A percentile compares a stretch with the other conserved stretches of the same genome.
Conservation (phyloP, 1,140 invertebrate genomes). For the Drosophila willistoni region DNA sequence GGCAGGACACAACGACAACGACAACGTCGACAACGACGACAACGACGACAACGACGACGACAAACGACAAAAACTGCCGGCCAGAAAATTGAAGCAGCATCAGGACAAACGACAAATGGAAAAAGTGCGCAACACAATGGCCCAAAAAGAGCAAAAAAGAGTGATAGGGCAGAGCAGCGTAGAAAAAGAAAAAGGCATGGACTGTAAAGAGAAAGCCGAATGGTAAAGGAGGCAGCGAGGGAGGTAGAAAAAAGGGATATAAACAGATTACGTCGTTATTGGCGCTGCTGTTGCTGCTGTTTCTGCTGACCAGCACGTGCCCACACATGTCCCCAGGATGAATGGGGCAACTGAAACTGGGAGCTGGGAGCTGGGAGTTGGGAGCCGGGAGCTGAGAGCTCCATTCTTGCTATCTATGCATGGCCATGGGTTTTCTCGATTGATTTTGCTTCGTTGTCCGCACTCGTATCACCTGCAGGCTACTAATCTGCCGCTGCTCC, state of each 20-base stretch:
- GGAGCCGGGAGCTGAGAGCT: background rate
- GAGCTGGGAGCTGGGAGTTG: background rate
- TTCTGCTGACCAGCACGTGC: conserved; percentile 69
- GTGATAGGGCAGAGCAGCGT: background rate
- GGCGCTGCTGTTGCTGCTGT: conserved; percentile 52
- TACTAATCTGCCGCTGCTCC: conserved; percentile 54
- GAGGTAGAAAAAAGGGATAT: conserved; percentile 68
- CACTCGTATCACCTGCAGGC: conserved; percentile 71
- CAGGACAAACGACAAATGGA: conserved; percentile 61
- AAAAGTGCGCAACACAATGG: conserved; percentile 77
- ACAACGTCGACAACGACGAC: background rate
- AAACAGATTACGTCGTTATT: conserved; percentile 81
- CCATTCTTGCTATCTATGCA: conserved; percentile 55
- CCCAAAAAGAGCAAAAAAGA: conserved; percentile 44
- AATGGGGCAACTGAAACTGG: conserved; percentile 21
- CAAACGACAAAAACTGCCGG: conserved; percentile 76
- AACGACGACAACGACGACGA: conserved; percentile 22
- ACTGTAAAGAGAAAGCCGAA: background rate
- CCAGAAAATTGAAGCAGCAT: conserved; percentile 76
- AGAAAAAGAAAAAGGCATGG: background rate
- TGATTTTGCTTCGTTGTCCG: conserved; percentile 67
- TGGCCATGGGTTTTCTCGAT: conserved; percentile 68
- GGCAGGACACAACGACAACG: conserved; percentile 38
- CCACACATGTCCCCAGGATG: conserved; percentile 68
- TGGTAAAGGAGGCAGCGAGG: background rate